These are phyloP conservation scores for Drosophila bocqueti DNA, from an alignment of 1,140 invertebrate genomes.

Conservation along the genomic window DNA sequence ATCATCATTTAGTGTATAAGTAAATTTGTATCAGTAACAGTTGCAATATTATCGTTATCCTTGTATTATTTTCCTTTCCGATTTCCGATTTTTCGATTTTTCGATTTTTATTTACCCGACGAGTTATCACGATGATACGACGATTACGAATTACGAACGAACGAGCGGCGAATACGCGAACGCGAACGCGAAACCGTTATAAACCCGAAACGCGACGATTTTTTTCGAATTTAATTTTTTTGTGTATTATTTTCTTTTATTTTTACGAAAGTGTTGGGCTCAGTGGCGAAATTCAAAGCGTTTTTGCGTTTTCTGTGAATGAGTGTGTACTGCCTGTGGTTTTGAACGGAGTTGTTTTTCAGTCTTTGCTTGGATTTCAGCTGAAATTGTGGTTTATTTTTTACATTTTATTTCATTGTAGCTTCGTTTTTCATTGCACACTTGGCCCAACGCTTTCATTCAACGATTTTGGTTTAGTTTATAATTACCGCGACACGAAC, in stretches of 20 bases:
- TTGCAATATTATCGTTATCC: slow-evolving; percentile 65
- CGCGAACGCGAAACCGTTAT: slow-evolving; percentile 84
- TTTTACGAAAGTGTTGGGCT: slow-evolving; percentile 57
- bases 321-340: slow-evolving; percentile 39
- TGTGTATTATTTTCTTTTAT: slow-evolving; percentile 28
- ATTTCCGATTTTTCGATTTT: slow-evolving; percentile 5
- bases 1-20: slow-evolving; percentile 67
- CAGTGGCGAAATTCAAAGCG: slow-evolving; percentile 45
- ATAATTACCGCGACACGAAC: slow-evolving; percentile 66
- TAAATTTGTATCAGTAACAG: slow-evolving; percentile 78
- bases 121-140: slow-evolving; percentile 56
- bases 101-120: slow-evolving; percentile 58
- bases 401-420: slow-evolving; percentile 15
- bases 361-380: slow-evolving; percentile 56
- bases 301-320: slow-evolving; percentile 25
- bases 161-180: slow-evolving; percentile 84
- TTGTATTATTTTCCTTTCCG: slow-evolving; percentile 64
- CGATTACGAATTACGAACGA: slow-evolving; percentile 66
- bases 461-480: slow-evolving; percentile 31
- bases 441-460: slow-evolving; percentile 52
- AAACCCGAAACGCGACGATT: slow-evolving; percentile 80
- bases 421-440: slow-evolving; percentile 50
- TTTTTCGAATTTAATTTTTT: slow-evolving; percentile 11
- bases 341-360: slow-evolving; percentile 63
- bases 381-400: slow-evolving; percentile 29